Base-by-base conservation (phyloP, 2,888 invertebrate genomes). In the Bruchidius siliquastri region DNA sequence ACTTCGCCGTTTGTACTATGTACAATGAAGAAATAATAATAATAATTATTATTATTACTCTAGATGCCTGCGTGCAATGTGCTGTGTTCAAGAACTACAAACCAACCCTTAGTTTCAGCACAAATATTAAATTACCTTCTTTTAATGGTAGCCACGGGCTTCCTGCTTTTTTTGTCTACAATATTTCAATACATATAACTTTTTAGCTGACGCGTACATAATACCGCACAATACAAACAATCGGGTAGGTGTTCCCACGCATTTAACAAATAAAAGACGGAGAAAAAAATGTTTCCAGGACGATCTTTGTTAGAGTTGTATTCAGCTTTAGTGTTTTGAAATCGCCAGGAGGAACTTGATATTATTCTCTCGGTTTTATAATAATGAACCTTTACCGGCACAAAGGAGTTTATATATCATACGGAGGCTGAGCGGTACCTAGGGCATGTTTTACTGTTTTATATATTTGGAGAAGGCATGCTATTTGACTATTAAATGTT, bases 221-320 rank as follows among this genome's bases (percentile, higher is more conserved):
- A 76, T 75, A 73, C 70, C 70, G 49, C 71, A 75, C 72, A 77
- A 76, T 73, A 76, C 76, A 73, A 75, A 76, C 75, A 74, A 75
- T 75, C 26, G 71, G 72, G 72, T 73, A 78, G 78, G 79, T 77
- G 77, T 79, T 79, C 79, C 79, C 79, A 79, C 79, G 79, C 79
- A 78, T 76, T 73, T 74, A 71, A 73, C 70, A 74, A 74, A 49
- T 49, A 49, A 49, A 49, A 49, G 68, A 68, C 32, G 70, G 32
- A 71, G 71, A 74, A 76, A 73, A 72, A 72, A 73, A 75, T 74
- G 71, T 76, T 77, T 75, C 73, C 77, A 73, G 73, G 71, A 74
- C 73, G 75, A 74, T 75, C 72, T 71, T 69, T 73, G 69, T 49
- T 49, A 49, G 49, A 49, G 70, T 69, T 70, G 72, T 67, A 72